A percentile compares a stretch with the other conserved stretches of the same genome.
Evolutionary conservation across 1,140 invertebrate genomes (phyloP).

Genomic region (Calliphora vicina): DNA sequence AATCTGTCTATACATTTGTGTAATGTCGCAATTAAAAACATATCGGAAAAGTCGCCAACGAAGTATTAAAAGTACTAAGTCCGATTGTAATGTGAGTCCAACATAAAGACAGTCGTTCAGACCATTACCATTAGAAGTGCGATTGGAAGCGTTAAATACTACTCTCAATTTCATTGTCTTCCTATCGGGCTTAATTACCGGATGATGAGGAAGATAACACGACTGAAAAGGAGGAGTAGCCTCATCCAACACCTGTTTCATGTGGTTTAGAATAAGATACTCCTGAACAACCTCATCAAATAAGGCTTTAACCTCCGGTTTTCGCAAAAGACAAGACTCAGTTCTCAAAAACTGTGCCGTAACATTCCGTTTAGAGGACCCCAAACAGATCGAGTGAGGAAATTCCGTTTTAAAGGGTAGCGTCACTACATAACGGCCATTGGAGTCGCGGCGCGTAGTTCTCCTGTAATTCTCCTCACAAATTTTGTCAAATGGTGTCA

Average conservation of each 20-base stretch:
- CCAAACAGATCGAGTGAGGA: neutral
- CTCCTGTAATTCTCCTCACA: neutral
- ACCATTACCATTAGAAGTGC: neutral
- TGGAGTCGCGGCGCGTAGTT: neutral
- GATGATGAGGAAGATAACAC: conserved; percentile 55
- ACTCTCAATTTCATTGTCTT: neutral
- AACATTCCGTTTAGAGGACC: neutral
- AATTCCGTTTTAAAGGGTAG: neutral
- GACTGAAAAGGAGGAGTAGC: neutral
- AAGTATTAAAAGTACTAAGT: neutral
- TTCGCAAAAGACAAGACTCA: neutral
- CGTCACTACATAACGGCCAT: neutral
- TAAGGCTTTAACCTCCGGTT: neutral
- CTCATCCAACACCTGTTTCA: neutral
- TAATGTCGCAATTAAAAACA: neutral
- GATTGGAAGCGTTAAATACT: neutral
- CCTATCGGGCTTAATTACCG: conserved; percentile 41
- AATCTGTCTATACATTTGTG: neutral
- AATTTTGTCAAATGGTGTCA: neutral
- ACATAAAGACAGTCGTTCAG: neutral
- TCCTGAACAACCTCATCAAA: neutral
- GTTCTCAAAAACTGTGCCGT: neutral
- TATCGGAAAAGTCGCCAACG: neutral
- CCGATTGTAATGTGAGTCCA: neutral
- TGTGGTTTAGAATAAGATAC: neutral